Evolutionary conservation across 2,797 vertebrate species (phyloP), one percentile per base, ranked within the genome.

Genomic region (Adelosebastes latens): DNA sequence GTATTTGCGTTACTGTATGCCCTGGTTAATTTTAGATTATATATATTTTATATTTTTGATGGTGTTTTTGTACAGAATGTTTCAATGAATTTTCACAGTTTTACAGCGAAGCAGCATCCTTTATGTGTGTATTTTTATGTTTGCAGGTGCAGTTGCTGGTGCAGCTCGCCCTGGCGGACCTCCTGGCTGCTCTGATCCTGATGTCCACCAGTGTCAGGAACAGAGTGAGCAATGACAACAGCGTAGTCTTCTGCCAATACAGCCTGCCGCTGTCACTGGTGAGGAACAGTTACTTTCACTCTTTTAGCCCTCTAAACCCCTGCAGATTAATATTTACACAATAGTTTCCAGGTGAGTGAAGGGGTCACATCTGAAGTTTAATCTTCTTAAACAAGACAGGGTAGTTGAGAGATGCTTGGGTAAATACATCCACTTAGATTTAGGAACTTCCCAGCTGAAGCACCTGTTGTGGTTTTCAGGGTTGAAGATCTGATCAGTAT

Each of bases 91-190:
- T 13, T 68, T 36, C 14, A 24, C 31, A 56, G 64, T 46, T 70
- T 64, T 11, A 22, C 3, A 71, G 9, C 6, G 16, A 34, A 31
- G 16, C 29, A 52, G 2, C 20, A 7, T 36, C 2, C 4, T 55
- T 36, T 12, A 20, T 67, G 16, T 74, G 11, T 67, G 20, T 20
- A 49, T 72, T 49, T 1, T 42, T 42, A 42, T 84, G n/a, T 80
- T 72, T 80, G 39, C 90, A 97, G 97, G 95, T 92, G 20, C 92
- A 92, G 1, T 92, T 97, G 5, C 91, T 97, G 73, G 91, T 95
- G 75, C 96, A 97, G 81, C 93, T 97, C 0, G 88, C 96, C 22
- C 89, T 97, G 74, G 96, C 96, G 1, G 97, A 97, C 86, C 89
- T 97, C 55, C 85, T 97, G 86, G 96, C 94, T 0, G 93, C 96